Conservation (phyloP, 2,113 vertebrate genomes). For the Pelmatolapia mariae region DNA sequence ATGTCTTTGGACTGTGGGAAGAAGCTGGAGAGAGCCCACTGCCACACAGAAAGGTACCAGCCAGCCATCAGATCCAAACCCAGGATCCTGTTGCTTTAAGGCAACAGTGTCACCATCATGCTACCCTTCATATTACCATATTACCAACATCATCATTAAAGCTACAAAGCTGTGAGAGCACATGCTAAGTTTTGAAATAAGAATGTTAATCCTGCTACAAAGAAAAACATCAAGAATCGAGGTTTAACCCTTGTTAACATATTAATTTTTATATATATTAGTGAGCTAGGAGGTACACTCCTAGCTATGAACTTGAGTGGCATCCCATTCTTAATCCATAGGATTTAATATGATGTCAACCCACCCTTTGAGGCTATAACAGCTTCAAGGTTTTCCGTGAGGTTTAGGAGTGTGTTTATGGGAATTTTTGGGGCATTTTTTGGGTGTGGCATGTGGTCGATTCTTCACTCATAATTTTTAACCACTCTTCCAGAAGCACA, state of each 20-base stretch:
- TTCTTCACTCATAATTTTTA: not conserved
- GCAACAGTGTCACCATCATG: not conserved
- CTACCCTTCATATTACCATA: not conserved
- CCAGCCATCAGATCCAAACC: not conserved
- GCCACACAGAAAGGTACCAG: not conserved
- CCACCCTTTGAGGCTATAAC: not conserved
- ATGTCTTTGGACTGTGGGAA: not conserved
- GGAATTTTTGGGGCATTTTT: not conserved
- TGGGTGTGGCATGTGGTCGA: not conserved
- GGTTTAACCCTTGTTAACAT: not conserved
- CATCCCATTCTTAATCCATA: not conserved
- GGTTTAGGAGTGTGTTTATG: not conserved
- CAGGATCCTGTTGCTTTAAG: not conserved
- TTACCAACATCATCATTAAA: not conserved
- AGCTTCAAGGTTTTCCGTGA: not conserved
- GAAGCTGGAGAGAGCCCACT: not conserved
- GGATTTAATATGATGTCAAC: not conserved
- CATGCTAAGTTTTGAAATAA: not conserved
- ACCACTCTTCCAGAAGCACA: not conserved
- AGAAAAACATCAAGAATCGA: not conserved
- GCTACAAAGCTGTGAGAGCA: not conserved
- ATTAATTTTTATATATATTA: not conserved
- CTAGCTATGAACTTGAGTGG: not conserved
- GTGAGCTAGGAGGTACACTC: not conserved
- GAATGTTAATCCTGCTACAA: not conserved